Base-by-base conservation (phyloP, 2,113 vertebrate species). In the Campylomormyrus tamandua region DNA sequence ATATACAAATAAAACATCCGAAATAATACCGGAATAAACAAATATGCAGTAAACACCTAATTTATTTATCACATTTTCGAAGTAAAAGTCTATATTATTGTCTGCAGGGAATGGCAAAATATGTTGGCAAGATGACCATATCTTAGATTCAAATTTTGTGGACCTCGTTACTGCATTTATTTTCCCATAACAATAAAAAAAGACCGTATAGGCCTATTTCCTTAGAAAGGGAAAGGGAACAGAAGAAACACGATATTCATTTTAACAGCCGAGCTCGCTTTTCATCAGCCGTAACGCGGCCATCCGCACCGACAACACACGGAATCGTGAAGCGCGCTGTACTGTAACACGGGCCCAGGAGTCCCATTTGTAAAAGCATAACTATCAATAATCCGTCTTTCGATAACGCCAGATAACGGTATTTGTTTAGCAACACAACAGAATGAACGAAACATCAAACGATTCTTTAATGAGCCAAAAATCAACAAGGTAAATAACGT, bases 1-100 rank as follows among this genome's bases (percentile, higher is more conserved):
- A 92, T 89, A 84, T 91, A 91, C 62, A 90, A 91, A 89, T 74
- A 91, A 90, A 90, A 93, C 90, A 90, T 83, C 42, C 74, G 21
- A 91, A 90, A 88, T 88, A 92, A 89, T 27, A 21, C 21, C 50
- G 77, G 87, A 87, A 83, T 90, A 91, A 91, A 91, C 48, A 90
- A 90, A 84, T 84, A 84, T 84, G 46, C 45, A 84, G 9, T 46
- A 84, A 48, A 89, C 74, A 90, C 46, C 19, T 90, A 53, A 17
- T 46, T 46, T 53, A 45, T 56, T 52, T 53, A 56, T 52, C 58
- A 85, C 77, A 85, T 62, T 62, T 45, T 62, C 56, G 21, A 84
- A 58, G 39, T 83, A 83, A 86, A 86, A 56, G n/a, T 89, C 62
- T 70, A n/a, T 6, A 21, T 66, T n/a, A 48, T 52, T 35, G 52